Conservation (phyloP, 92 coral and sea anemone genomes). For the Bergia puertoricense region DNA sequence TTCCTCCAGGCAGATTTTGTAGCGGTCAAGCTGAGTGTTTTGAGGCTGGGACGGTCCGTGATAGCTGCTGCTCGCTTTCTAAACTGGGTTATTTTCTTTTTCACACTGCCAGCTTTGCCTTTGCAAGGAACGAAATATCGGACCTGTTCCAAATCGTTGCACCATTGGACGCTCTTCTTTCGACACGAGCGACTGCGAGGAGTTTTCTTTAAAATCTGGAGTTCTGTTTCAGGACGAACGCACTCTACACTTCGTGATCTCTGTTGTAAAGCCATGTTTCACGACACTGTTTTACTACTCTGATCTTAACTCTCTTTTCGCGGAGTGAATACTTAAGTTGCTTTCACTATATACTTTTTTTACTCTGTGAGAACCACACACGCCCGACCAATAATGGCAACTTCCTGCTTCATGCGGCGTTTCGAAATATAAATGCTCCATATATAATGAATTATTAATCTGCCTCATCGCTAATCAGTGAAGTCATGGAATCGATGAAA, state of each 20-base stretch:
- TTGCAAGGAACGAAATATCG: slow-evolving; percentile 75
- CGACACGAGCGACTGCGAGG: slow-evolving; percentile 69
- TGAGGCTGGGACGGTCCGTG: slow-evolving; percentile 47
- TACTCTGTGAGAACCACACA: background rate
- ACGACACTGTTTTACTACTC: background rate
- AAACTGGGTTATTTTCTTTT: slow-evolving; percentile 66
- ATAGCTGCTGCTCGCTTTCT: slow-evolving; percentile 63
- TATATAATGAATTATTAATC: background rate
- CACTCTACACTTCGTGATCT: slow-evolving; percentile 40
- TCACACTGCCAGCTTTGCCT: slow-evolving; percentile 62
- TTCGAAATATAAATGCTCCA: background rate
- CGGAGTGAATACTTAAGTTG: too few relatives aligned
- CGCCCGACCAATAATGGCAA: background rate
- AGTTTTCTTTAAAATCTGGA: background rate
- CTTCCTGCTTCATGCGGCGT: background rate
- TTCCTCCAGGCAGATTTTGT: slow-evolving; percentile 39
- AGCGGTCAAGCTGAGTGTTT: slow-evolving; percentile 26
- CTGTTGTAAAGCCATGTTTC: slow-evolving; percentile 4
- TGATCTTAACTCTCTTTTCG: background rate
- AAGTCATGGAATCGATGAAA: slow-evolving; percentile 17
- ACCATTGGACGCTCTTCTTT: slow-evolving; percentile 85
- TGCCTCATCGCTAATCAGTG: background rate
- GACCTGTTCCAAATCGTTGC: slow-evolving; percentile 72
- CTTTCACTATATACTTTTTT: background rate
- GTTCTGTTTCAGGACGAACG: slow-evolving; percentile 32